Evolutionary conservation across 2,113 vertebrate genomes (phyloP).

Genomic region (Addax nasomaculatus): DNA sequence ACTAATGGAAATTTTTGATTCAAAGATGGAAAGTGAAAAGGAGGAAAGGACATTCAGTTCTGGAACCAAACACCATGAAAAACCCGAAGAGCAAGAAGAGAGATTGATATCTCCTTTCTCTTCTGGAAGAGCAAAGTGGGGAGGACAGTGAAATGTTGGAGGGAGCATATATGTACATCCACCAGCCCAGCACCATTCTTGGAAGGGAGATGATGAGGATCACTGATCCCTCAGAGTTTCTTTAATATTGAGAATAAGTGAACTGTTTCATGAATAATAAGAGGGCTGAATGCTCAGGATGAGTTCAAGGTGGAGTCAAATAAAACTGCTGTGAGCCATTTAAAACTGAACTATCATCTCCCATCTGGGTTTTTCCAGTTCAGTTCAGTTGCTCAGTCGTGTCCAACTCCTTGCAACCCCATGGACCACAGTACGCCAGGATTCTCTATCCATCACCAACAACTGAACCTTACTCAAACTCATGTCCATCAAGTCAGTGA

Average conservation of each 20-base stretch:
- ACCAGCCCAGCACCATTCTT: not conserved
- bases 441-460: not conserved
- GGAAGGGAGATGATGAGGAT: not conserved
- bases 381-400: not conserved
- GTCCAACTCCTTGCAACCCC: not conserved
- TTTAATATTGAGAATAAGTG: not conserved
- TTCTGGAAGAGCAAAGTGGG: not conserved
- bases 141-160: not conserved
- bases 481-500: not conserved
- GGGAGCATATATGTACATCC: not conserved
- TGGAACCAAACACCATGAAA: not conserved
- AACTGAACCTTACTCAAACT: not conserved
- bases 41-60: not conserved
- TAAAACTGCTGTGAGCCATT: not conserved
- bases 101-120: not conserved
- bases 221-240: not conserved
- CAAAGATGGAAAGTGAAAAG: constrained; percentile 6
- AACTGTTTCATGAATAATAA: not conserved
- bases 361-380: not conserved
- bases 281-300: not conserved
- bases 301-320: not conserved
- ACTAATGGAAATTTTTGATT: constrained; percentile 35
- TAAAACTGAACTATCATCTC: not conserved
- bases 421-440: not conserved
- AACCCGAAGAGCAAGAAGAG: not conserved